Conservation (phyloP, 2,888 invertebrate species). For the Teleiodes luculella region DNA sequence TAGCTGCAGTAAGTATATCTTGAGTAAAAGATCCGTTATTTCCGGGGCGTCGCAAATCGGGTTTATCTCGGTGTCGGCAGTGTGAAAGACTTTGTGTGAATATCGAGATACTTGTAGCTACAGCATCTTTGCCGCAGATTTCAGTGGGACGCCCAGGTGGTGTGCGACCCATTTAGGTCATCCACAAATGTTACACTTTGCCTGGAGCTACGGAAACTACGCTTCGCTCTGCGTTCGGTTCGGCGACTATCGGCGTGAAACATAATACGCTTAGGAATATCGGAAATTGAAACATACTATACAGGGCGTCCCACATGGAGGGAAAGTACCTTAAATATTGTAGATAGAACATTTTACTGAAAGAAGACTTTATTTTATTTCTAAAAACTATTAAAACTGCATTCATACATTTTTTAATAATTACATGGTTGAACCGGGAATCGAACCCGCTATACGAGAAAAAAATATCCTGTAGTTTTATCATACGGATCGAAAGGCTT, state of each 20-base stretch:
- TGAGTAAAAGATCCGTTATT: neutral
- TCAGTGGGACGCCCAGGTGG: constrained; percentile 7
- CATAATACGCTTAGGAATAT: constrained; percentile 1
- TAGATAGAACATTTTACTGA: too few species aligned
- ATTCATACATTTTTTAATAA: too few species aligned
- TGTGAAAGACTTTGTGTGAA: constrained; percentile 3
- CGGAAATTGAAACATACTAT: constrained; percentile 8
- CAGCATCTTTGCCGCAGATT: neutral
- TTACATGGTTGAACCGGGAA: too few species aligned
- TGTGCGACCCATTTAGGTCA: constrained; percentile 5
- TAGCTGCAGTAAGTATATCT: neutral
- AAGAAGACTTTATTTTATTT: too few species aligned
- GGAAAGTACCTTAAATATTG: too few species aligned
- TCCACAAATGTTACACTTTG: constrained; percentile 9
- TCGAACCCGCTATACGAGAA: too few species aligned
- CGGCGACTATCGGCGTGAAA: neutral
- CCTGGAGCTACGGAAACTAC: neutral
- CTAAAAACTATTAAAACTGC: too few species aligned
- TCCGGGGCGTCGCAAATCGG: constrained; percentile 5
- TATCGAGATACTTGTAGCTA: neutral
- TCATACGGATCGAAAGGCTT: too few species aligned
- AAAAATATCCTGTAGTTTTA: too few species aligned
- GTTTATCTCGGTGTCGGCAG: neutral
- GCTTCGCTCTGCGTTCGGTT: neutral
- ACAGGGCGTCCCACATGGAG: too few species aligned